phyloP scores from a whole-genome alignment of 2,888 invertebrate genomes.

The Baccha elongata region DNA sequence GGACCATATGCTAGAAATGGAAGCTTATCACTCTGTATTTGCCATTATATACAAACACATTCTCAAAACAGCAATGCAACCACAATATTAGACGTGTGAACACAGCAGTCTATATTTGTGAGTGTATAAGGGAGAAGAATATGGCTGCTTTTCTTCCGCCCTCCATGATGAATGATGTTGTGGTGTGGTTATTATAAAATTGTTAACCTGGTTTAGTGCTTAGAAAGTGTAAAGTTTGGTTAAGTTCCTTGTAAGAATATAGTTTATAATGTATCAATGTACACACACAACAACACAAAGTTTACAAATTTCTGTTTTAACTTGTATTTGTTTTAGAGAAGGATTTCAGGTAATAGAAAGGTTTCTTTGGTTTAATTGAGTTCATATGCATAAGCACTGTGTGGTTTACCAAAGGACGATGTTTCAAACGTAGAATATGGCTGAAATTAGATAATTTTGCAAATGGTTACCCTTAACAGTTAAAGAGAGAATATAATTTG shows the following conservation, averaged over 20 bases:
- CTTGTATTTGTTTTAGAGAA: neutral
- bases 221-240: conserved; percentile 18
- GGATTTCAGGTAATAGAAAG: neutral
- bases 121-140: neutral
- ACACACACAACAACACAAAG: neutral
- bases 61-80: neutral
- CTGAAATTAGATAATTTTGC: neutral
- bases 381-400: neutral
- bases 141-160: neutral
- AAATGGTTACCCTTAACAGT: too few species aligned
- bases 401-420: neutral
- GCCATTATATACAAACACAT: neutral
- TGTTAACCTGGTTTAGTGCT: neutral
- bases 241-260: neutral
- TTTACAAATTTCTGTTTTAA: conserved; percentile 6
- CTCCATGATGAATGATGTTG: conserved; percentile 1
- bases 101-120: neutral
- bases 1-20: conserved; percentile 22
- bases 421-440: neutral
- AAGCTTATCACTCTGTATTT: conserved; percentile 27
- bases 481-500: too few species aligned
- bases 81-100: conserved; percentile 23
- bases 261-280: neutral
- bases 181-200: conserved; percentile 8
- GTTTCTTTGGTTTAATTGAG: neutral